A percentile compares a stretch with the other conserved stretches of the same genome.
Evolutionary conservation across 1,140 invertebrate genomes (phyloP).

Genomic region (Drosophila lacteicornis): DNA sequence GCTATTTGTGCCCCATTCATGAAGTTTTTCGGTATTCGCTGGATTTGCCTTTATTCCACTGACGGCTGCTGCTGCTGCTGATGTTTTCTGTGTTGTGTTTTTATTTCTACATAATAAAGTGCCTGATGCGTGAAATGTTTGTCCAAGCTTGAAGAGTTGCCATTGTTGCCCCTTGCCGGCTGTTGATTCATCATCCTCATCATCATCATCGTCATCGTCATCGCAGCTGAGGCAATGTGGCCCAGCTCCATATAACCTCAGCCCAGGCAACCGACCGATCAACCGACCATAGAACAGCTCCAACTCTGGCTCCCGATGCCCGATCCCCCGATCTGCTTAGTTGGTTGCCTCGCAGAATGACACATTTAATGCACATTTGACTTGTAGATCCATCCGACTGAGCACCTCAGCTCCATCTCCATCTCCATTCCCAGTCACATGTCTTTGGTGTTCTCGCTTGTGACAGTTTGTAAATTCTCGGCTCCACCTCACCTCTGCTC

Average conservation of each 20-base stretch:
- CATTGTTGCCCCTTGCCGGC: constrained; percentile 71
- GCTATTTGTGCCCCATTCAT: constrained; percentile 27
- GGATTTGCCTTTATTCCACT: constrained; percentile 47
- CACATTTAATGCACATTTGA: constrained; percentile 84
- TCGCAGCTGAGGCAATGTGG: constrained; percentile 13
- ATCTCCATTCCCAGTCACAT: constrained; percentile 31
- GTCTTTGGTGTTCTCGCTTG: constrained; percentile 28
- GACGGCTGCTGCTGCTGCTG: constrained; percentile 19
- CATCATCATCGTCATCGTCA: constrained; percentile 24
- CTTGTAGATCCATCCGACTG: constrained; percentile 78
- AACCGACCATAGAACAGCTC: constrained; percentile 50
- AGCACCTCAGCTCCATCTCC: constrained; percentile 28
- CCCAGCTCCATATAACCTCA: constrained; percentile 70
- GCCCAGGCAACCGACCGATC: constrained; percentile 74
- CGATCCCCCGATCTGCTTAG: constrained; percentile 47
- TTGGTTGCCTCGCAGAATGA: constrained; percentile 74
- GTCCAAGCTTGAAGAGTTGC: constrained; percentile 83
- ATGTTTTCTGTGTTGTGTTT: constrained; percentile 34
- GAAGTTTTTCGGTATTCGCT: constrained; percentile 43
- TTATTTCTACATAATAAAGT: constrained; percentile 83
- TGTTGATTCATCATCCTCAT: constrained; percentile 77
- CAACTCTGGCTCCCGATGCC: constrained; percentile 37
- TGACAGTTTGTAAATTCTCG: constrained; percentile 64
- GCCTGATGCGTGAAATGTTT: constrained; percentile 85
- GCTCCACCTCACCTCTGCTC: constrained; percentile 43